Percentiles rank a stretch among this genome's conserved stretches.
Conservation (phyloP, 64 coral and sea anemone genomes). For the Orbicella faveolata region DNA sequence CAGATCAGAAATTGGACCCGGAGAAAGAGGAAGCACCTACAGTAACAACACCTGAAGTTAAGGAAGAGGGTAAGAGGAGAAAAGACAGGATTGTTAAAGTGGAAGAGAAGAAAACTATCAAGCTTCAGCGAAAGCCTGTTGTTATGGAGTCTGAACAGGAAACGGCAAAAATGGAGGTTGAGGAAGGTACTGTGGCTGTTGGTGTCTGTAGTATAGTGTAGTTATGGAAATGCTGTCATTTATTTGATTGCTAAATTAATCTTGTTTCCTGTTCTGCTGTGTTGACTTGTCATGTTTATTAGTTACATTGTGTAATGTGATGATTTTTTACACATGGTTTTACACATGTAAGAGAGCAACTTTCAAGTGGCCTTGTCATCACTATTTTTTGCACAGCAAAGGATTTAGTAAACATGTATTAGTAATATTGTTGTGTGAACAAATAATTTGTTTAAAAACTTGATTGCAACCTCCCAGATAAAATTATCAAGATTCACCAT, state of each 20-base stretch:
- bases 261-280: neutral
- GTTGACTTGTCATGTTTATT: neutral
- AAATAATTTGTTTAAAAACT: no score
- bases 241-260: neutral
- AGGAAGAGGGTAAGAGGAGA: slow-evolving; percentile 38
- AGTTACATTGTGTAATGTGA: neutral
- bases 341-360: neutral
- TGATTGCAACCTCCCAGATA: no score
- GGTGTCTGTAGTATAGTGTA: neutral
- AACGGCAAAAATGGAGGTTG: slow-evolving; percentile 62
- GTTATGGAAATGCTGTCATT: neutral
- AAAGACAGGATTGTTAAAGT: slow-evolving; percentile 92
- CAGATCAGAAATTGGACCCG: neutral
- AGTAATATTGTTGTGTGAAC: no score
- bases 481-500: no score
- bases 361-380: slow-evolving; percentile 27
- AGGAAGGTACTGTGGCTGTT: slow-evolving; percentile 54
- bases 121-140: slow-evolving; percentile 57
- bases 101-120: slow-evolving; percentile 87
- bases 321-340: neutral
- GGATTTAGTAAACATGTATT: no score
- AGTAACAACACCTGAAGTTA: slow-evolving; percentile 52
- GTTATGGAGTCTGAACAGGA: slow-evolving; percentile 45
- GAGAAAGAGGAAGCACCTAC: slow-evolving; percentile 32
- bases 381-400: no score